Evolutionary conservation across 92 coral and sea anemone genomes (phyloP), one percentile per base, ranked within the genome.

Genomic region (Parazoanthus darwini): DNA sequence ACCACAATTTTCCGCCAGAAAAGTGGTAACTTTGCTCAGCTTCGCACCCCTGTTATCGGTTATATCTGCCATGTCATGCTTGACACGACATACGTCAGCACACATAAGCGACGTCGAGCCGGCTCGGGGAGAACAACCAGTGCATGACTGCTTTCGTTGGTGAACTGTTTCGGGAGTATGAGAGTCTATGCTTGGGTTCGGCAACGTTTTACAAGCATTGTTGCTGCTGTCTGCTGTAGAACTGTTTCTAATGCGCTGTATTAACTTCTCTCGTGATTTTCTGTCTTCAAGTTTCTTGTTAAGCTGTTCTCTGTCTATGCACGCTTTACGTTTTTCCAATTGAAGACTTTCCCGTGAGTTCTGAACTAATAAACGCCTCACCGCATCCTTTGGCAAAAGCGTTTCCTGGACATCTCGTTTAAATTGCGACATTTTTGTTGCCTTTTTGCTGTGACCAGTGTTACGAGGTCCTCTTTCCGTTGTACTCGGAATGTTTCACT

Each of bases 301-400:
- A 0, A 54, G 33, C 4, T 39, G 85, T 22, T 80, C 85, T 46
- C 35, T 80, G 48, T 80, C 73, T 18, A 80, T 54, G 68, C 50
- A 33, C 38, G 68, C 72, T 36, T 80, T 36, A 25, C 14, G 13
- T 23, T 80, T 80, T 7, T 3, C 25, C 85, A 80, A 59, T 22
- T 54, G 72, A 35, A 80, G 23, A 15, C 25, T 59, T 58, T 80
- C 43, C 72, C 72, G 65, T 14, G 85, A 80, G 33, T 80, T 80
- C 6, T 26, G 70, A 36, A 16, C 22, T 1, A 80, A 80, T 58
- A 80, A 33, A 29, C 43, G 85, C 3, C 70, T 80, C 43, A 80
- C 85, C 6, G 85, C 70, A 23, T 80, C 85, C 72, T 80, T 80
- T 80, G 85, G 85, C 36, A 80, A 38, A 54, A 58, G 3, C 48